phyloP scores from a whole-genome alignment of 2,113 vertebrate genomes.

The Phrynosoma blainvillii region DNA sequence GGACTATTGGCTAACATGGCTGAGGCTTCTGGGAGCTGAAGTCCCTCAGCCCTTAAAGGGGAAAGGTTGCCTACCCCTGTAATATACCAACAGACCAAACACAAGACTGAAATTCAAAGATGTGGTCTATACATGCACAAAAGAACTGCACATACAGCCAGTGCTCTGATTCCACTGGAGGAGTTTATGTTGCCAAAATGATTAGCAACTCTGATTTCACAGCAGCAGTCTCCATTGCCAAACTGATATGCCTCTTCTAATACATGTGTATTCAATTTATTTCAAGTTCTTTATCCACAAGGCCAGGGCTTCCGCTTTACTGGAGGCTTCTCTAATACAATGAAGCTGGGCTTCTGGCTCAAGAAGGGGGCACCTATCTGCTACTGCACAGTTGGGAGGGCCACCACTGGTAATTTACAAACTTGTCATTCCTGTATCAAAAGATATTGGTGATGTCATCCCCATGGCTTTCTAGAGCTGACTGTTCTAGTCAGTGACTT shows the following conservation, averaged over 20 bases:
- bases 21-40: too few species aligned
- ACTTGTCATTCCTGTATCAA: slow-evolving; percentile 43
- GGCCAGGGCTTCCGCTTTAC: neutral
- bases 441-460: slow-evolving; percentile 47
- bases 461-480: slow-evolving; percentile 48
- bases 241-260: neutral
- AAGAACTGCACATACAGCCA: neutral
- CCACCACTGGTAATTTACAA: neutral
- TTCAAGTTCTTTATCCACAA: neutral
- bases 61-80: too few species aligned
- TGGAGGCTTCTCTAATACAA: neutral
- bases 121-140: neutral
- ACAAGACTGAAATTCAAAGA: neutral
- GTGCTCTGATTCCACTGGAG: neutral
- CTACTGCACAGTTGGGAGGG: neutral
- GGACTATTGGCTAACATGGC: too few species aligned
- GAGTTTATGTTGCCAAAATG: too few species aligned
- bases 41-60: too few species aligned
- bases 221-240: too few species aligned
- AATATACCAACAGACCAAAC: neutral
- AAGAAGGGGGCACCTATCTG: neutral
- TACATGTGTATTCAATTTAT: neutral
- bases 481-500: slow-evolving; percentile 36
- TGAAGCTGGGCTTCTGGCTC: neutral
- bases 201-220: neutral